Percentiles rank a stretch among this genome's conserved stretches.
These are phyloP conservation scores for Cyclura pinguis DNA, from an alignment of 2,797 vertebrate species.

Conservation along the genomic window DNA sequence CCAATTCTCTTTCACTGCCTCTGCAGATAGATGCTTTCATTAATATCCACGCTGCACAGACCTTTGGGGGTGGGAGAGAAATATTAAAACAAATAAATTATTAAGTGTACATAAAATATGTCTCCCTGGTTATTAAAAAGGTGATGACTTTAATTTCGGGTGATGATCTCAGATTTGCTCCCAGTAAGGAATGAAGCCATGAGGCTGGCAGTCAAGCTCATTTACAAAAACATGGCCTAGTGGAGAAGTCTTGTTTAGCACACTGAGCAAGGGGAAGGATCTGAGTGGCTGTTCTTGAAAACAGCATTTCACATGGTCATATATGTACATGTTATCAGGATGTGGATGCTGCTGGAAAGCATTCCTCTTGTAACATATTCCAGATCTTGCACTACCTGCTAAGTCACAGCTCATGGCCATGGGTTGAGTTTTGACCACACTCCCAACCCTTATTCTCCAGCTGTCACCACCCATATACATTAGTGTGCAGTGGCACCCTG, in stretches of 20 bases:
- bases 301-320: neutral
- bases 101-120: slow-evolving; percentile 27
- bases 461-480: neutral
- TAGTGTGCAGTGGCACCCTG: neutral
- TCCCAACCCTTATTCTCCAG: too few species aligned
- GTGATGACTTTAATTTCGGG: slow-evolving; percentile 12
- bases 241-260: neutral
- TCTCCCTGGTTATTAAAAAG: slow-evolving; percentile 27
- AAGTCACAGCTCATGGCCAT: neutral
- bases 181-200: neutral
- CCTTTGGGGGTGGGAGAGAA: neutral
- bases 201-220: neutral
- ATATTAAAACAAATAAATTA: slow-evolving; percentile 50
- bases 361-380: too few species aligned
- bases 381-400: neutral
- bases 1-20: slow-evolving; percentile 1
- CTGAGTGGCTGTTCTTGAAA: neutral
- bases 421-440: neutral
- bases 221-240: neutral
- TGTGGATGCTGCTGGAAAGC: neutral
- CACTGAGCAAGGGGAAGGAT: neutral
- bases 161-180: neutral
- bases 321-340: neutral
- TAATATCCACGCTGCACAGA: slow-evolving; percentile 19
- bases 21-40: slow-evolving; percentile 43